Base-by-base conservation (phyloP, 1,140 invertebrate species). In the Trichonephila inaurata region DNA sequence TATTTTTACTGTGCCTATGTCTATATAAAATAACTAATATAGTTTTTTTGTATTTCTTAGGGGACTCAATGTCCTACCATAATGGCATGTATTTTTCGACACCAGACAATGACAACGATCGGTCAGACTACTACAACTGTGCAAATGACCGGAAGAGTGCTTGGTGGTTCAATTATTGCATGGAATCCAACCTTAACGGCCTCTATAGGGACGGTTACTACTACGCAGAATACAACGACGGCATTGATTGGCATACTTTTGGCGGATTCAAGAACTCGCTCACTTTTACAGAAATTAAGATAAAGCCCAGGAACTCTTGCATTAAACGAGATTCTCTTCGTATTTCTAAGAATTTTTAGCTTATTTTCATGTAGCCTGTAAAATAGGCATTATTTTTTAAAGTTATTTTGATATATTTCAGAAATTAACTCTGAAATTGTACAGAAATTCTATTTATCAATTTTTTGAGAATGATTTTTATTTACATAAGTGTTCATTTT, bases 31-130 rank as follows among this genome's bases (percentile, higher is more conserved):
- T 40, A 40, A 40, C 4, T 14, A 0, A 1, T 21, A 58, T 6
- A 40, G n/a, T 51, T 83, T 40, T 40, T 40, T n/a, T 51, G 10
- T 58, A 10, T 58, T n/a, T n/a, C 16, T 28, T n/a, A 87, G 85
- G 85, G 7, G 85, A 87, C n/a, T 87, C 85, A 12, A 87, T 87
- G 85, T 4, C n/a, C 8, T n/a, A 61, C 21, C 51, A 87, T 28
- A 87, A 87, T 12, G 85, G 21, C 8, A 60, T 24, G 21, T 33
- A 12, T 4, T 87, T 87, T 62, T 61, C 85, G 5, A 87, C 85
- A 14, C 14, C 8, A 21, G 58, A 87, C 58, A 1, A 24, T 2
- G 60, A 62, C 6, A 87, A 87, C 51, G 58, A 61, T 21, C 85
- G 21, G 5, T 10, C 21, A 6, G n/a, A 21, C 18, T 16, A 44